Conservation (phyloP, 2,888 invertebrate genomes). For the Drosophila phalerata region DNA sequence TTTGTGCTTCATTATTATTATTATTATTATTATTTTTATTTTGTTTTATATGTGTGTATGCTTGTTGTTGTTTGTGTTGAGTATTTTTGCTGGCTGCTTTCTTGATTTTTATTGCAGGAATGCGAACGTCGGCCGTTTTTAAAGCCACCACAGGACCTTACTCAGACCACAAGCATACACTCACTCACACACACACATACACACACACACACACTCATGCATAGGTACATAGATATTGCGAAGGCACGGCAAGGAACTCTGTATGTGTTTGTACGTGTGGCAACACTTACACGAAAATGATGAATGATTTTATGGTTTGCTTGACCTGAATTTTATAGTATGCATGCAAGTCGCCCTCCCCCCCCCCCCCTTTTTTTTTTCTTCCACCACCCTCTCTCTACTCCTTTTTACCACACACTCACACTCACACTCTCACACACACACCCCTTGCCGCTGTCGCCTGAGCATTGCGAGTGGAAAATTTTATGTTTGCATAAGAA, state of each 20-base stretch:
- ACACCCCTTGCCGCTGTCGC: slow-evolving; percentile 55
- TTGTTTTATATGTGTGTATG: slow-evolving; percentile 61
- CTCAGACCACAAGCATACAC: slow-evolving; percentile 43
- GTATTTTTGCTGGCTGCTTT: slow-evolving; percentile 69
- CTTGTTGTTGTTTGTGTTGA: slow-evolving; percentile 44
- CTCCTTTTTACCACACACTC: slow-evolving; percentile 12
- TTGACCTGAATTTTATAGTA: slow-evolving; percentile 84
- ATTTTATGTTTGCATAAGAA: slow-evolving; percentile 84
- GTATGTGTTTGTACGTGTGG: slow-evolving; percentile 53
- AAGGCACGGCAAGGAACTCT: slow-evolving; percentile 64
- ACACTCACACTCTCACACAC: background rate
- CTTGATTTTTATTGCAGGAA: slow-evolving; percentile 80
- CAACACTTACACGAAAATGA: slow-evolving; percentile 83
- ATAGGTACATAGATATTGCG: slow-evolving; percentile 32
- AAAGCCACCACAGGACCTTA: slow-evolving; percentile 72
- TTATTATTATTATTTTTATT: slow-evolving; percentile 76
- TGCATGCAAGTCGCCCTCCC: slow-evolving; percentile 65
- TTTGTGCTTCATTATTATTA: slow-evolving; percentile 64
- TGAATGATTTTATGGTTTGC: slow-evolving; percentile 85
- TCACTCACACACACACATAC: slow-evolving; percentile 17
- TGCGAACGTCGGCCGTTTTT: slow-evolving; percentile 82
- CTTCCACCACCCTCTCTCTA: background rate
- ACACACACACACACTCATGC: no score
- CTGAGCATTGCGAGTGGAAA: slow-evolving; percentile 77
- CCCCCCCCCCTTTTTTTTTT: background rate